A percentile compares a stretch with the other conserved stretches of the same genome.
These are phyloP conservation scores for Catamblyrhynchus diadema DNA, from an alignment of 2,797 vertebrate species.

Conservation along the genomic window DNA sequence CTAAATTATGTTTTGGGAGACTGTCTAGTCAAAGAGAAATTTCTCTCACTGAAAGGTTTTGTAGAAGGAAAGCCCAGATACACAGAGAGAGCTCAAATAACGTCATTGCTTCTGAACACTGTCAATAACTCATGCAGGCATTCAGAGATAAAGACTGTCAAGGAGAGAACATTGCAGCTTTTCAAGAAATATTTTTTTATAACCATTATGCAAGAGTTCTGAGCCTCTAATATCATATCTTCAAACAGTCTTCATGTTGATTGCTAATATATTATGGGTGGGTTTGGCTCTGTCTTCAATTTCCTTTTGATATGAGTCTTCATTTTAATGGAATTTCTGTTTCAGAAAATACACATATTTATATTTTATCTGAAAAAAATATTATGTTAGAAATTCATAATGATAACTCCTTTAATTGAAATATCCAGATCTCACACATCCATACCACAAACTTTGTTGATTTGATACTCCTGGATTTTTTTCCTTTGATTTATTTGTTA, in stretches of 20 bases:
- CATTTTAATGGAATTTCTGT: neutral
- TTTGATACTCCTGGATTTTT: neutral
- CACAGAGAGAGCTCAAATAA: neutral
- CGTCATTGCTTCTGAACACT: neutral
- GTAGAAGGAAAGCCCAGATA: neutral
- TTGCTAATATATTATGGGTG: neutral
- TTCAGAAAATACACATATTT: neutral
- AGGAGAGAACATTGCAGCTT: neutral
- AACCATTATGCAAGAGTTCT: neutral
- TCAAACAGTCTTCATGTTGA: neutral
- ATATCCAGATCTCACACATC: neutral
- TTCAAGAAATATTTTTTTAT: neutral
- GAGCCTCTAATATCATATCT: neutral
- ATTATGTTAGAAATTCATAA: neutral
- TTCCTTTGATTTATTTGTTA: neutral
- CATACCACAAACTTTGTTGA: neutral
- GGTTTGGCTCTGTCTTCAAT: neutral
- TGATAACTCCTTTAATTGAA: neutral
- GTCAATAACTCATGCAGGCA: fast-evolving
- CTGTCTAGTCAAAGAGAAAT: neutral
- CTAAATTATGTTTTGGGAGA: neutral
- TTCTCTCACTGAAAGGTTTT: neutral
- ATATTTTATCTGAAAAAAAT: neutral
- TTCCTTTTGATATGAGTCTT: neutral
- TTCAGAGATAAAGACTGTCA: neutral